Conservation (phyloP, 2,888 invertebrate species). For the Amaurobius ferox region DNA sequence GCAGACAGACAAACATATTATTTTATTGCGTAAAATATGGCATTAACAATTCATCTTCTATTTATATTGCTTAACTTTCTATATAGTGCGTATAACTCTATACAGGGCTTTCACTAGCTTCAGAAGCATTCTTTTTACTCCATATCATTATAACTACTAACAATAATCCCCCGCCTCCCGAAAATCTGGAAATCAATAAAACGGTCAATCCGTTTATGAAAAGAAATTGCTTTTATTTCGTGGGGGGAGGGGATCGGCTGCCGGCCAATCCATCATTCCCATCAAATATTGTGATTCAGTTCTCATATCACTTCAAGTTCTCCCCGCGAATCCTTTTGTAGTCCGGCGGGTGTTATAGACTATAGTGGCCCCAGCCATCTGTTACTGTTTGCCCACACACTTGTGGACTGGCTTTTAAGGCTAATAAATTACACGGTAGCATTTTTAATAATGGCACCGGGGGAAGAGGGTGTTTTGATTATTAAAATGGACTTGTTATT, state of each 20-base stretch:
- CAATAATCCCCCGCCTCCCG: no score
- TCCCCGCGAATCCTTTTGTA: not conserved
- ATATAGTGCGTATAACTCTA: no score
- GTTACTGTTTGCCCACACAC: constrained; percentile 14
- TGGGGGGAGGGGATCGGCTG: not conserved
- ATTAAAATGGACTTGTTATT: no score
- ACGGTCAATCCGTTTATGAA: not conserved
- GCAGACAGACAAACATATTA: no score
- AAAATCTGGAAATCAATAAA: no score
- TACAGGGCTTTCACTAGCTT: no score
- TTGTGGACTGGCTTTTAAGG: not conserved
- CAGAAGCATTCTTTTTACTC: no score
- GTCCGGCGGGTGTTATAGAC: constrained; percentile 4
- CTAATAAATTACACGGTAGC: not conserved
- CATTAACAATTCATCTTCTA: no score
- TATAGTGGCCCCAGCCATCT: not conserved
- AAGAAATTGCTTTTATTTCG: not conserved
- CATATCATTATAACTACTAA: no score
- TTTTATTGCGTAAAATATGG: no score
- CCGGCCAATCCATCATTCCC: not conserved
- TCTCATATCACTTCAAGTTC: not conserved
- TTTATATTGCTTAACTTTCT: no score
- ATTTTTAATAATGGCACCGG: not conserved
- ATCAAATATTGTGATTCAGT: constrained; percentile 16
- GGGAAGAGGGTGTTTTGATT: no score